Evolutionary conservation across 2,797 vertebrate genomes (phyloP).

Genomic region (Aphelocoma californica): DNA sequence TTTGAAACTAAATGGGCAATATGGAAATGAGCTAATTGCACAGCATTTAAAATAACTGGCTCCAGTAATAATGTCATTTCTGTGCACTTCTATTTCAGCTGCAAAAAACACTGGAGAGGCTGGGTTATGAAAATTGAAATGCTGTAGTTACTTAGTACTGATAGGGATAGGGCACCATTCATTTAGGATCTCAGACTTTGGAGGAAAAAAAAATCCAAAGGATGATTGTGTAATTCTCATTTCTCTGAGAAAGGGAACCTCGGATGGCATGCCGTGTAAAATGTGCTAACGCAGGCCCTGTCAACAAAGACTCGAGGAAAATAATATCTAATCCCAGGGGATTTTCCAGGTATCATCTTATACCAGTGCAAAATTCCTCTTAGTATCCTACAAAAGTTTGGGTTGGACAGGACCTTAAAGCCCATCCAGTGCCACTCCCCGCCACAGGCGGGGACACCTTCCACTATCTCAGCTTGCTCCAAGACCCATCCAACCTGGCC

Average conservation of each 20-base stretch:
- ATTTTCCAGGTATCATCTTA: neutral
- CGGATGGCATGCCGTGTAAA: rapidly evolving
- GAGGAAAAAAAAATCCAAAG: neutral
- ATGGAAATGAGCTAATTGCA: conserved; percentile 29
- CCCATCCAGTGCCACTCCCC: rapidly evolving
- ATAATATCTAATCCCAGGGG: neutral
- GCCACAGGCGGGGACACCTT: neutral
- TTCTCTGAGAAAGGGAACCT: neutral
- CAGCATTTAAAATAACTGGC: neutral
- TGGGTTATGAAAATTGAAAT: neutral
- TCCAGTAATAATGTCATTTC: neutral
- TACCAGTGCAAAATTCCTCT: neutral
- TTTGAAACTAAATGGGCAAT: neutral
- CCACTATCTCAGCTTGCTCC: rapidly evolving
- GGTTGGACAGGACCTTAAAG: neutral
- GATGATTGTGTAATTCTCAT: neutral
- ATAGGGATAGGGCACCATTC: neutral
- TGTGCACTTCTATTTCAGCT: neutral
- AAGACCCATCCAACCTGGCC: rapidly evolving
- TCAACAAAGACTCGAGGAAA: neutral
- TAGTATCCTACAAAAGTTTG: neutral
- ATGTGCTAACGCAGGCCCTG: neutral
- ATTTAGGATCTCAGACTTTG: neutral
- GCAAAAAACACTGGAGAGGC: neutral
- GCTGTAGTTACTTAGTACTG: neutral